A percentile compares a stretch with the other conserved stretches of the same genome.
These are phyloP conservation scores for Drosophila birchii DNA, from an alignment of 2,888 invertebrate species.

Conservation along the genomic window DNA sequence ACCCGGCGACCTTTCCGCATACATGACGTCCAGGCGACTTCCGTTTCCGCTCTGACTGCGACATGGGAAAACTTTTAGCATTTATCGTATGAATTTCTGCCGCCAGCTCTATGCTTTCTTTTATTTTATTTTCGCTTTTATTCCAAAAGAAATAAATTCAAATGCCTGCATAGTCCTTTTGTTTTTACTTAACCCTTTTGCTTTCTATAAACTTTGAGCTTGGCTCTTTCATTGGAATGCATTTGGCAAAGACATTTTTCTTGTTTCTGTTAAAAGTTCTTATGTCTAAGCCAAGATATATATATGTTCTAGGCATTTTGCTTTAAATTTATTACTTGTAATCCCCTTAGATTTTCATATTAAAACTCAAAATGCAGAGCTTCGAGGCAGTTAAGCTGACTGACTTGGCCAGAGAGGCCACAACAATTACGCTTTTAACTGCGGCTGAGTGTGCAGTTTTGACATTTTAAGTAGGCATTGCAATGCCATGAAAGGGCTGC, in stretches of 20 bases:
- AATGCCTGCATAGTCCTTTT: constrained; percentile 49
- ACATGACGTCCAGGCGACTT: constrained; percentile 68
- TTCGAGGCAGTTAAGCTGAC: constrained; percentile 4
- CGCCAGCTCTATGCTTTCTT: constrained; percentile 11
- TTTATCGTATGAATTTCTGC: constrained; percentile 56
- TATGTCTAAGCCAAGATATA: background rate
- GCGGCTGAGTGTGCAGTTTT: constrained; percentile 65
- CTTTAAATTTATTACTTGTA: constrained; percentile 44
- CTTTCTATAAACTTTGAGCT: constrained; percentile 6
- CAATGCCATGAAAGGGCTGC: constrained; percentile 37
- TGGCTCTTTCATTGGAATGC: constrained; percentile 11
- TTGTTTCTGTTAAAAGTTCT: constrained; percentile 9
- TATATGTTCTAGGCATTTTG: constrained; percentile 4
- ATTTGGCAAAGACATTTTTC: constrained; percentile 23
- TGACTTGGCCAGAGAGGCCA: constrained; percentile 8
- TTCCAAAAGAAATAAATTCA: constrained; percentile 58
- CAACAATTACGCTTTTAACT: constrained; percentile 33
- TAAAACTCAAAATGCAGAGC: constrained; percentile 24
- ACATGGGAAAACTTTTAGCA: constrained; percentile 77
- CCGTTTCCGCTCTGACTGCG: constrained; percentile 64
- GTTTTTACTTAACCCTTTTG: constrained; percentile 21
- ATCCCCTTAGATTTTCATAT: constrained; percentile 17
- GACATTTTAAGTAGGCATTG: constrained; percentile 67
- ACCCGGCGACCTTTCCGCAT: constrained; percentile 54
- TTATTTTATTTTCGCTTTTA: constrained; percentile 4